Conservation (phyloP, 1,140 invertebrate genomes). For the Halesus radiatus region DNA sequence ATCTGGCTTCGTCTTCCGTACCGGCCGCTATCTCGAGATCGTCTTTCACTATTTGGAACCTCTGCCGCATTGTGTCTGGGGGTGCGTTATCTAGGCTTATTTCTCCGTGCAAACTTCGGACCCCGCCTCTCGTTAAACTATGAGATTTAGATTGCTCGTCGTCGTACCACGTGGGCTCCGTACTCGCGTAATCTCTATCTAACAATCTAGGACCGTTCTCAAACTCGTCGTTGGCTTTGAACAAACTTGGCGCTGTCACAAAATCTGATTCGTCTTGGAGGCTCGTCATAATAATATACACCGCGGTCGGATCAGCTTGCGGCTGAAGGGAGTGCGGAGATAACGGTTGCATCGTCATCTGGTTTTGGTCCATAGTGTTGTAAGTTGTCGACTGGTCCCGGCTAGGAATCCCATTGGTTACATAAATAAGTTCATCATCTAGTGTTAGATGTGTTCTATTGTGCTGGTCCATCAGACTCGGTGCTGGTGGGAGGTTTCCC, state of each 20-base stretch:
- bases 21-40: not conserved
- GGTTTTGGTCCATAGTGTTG: conserved; percentile 22
- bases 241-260: not conserved
- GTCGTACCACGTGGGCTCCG: conserved; percentile 11
- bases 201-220: not conserved
- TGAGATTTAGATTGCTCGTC: not conserved
- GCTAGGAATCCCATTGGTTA: not conserved
- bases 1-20: conserved; percentile 4
- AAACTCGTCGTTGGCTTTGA: not conserved
- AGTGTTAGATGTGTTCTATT: conserved; percentile 5
- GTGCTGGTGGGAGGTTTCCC: not conserved
- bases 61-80: not conserved
- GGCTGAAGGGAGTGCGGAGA: not conserved
- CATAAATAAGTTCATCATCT: conserved; percentile 28
- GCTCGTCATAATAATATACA: not conserved
- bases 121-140: not conserved
- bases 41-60: conserved; percentile 5
- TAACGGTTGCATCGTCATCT: conserved; percentile 6
- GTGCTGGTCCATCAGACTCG: not conserved
- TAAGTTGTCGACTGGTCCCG: not conserved
- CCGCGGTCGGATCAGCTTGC: not conserved
- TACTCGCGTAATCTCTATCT: conserved; percentile 25
- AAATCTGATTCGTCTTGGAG: not conserved
- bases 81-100: not conserved
- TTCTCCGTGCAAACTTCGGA: conserved; percentile 15